phyloP scores from a whole-genome alignment of 2,888 invertebrate species.

The Stegana nigrithorax region DNA sequence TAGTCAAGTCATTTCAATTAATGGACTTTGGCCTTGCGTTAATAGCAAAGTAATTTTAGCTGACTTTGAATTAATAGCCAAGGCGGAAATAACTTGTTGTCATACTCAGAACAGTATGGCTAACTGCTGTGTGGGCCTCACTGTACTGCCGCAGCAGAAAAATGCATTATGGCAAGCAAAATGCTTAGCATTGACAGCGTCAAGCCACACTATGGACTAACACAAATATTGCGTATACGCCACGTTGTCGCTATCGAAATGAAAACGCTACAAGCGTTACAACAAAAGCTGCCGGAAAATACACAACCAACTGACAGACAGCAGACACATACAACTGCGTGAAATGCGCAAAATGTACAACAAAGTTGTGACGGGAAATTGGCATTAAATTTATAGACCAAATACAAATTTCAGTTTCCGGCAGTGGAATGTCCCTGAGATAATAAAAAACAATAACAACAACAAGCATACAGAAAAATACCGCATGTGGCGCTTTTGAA shows the following conservation, averaged over 20 bases:
- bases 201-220: neutral
- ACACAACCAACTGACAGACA: neutral
- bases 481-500: too few relatives aligned
- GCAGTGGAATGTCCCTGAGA: too few relatives aligned
- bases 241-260: too few relatives aligned
- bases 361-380: constrained; percentile 43
- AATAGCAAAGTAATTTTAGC: neutral
- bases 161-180: too few relatives aligned
- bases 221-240: neutral
- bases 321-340: neutral
- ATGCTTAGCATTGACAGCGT: too few relatives aligned
- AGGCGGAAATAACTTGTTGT: too few relatives aligned
- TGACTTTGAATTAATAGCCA: too few relatives aligned
- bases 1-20: neutral
- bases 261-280: neutral
- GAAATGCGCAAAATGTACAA: neutral
- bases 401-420: constrained; percentile 35
- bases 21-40: neutral
- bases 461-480: too few relatives aligned
- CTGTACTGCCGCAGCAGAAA: too few relatives aligned
- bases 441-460: too few relatives aligned
- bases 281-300: neutral
- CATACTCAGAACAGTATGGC: too few relatives aligned
- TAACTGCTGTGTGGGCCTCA: too few relatives aligned
- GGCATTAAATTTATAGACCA: constrained; percentile 48